These are phyloP conservation scores for Upupa epops DNA, from an alignment of 2,113 vertebrate genomes.

Conservation along the genomic window DNA sequence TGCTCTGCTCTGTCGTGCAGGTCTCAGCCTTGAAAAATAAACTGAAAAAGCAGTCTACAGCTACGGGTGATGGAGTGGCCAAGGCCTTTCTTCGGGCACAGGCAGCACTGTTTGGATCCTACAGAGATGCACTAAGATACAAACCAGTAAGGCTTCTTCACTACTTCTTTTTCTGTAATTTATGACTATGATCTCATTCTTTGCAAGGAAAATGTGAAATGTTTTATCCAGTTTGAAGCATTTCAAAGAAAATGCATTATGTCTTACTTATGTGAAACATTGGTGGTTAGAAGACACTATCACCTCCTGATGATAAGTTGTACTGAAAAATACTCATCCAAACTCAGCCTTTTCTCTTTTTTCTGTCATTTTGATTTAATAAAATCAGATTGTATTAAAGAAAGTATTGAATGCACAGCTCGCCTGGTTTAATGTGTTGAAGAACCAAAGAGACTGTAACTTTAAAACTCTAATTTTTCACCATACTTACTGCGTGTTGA, in stretches of 20 bases:
- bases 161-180: neutral
- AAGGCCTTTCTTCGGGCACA: constrained; percentile 91
- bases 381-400: neutral
- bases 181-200: neutral
- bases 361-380: neutral
- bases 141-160: constrained; percentile 86
- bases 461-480: neutral
- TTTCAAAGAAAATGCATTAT: neutral
- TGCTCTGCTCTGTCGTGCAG: constrained; percentile 83
- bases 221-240: neutral
- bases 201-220: neutral
- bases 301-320: neutral
- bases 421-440: neutral
- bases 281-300: neutral
- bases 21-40: constrained; percentile 95
- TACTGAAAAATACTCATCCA: neutral
- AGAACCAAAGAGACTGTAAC: neutral
- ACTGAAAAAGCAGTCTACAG: constrained; percentile 98
- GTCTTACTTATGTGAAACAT: neutral
- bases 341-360: neutral
- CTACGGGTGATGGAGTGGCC: constrained; percentile 91
- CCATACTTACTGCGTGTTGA: neutral
- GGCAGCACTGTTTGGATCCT: constrained; percentile 94
- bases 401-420: neutral
- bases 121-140: constrained; percentile 95